Evolutionary conservation across 2,888 invertebrate genomes (phyloP).

Genomic region (Rotaria sp.): DNA sequence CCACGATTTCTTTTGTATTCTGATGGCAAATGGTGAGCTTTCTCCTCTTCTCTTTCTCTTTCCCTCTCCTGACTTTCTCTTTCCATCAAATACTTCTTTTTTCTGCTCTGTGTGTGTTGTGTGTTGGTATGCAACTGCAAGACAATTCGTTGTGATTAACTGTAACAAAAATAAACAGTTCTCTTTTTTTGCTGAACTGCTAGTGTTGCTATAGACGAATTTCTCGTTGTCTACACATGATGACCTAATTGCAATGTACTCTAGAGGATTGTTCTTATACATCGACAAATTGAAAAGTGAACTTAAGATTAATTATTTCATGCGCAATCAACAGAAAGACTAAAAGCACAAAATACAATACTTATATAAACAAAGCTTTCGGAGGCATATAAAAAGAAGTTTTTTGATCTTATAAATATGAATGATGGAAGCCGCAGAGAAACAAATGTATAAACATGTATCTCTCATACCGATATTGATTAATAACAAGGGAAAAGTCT

Average conservation of each 20-base stretch:
- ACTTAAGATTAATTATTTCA: neutral
- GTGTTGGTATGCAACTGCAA: neutral
- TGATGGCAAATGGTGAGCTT: slow-evolving; percentile 14
- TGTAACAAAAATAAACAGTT: neutral
- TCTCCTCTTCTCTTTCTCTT: neutral
- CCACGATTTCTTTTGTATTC: neutral
- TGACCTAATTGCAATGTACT: neutral
- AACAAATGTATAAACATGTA: neutral
- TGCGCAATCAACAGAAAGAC: neutral
- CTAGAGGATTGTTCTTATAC: neutral
- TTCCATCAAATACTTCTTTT: neutral
- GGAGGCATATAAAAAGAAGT: neutral
- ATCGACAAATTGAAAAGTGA: neutral
- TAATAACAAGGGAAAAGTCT: neutral
- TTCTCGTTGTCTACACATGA: neutral
- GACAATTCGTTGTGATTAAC: neutral
- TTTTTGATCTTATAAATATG: neutral
- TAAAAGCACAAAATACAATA: neutral
- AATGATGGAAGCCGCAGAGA: neutral
- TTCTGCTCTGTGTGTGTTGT: neutral
- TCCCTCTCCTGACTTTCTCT: neutral
- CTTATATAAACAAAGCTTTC: neutral
- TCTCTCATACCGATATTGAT: neutral
- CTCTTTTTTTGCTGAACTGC: neutral
- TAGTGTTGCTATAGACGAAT: neutral